Conservation (phyloP, 2,113 vertebrate genomes). For the Gallinago jamesoni region DNA sequence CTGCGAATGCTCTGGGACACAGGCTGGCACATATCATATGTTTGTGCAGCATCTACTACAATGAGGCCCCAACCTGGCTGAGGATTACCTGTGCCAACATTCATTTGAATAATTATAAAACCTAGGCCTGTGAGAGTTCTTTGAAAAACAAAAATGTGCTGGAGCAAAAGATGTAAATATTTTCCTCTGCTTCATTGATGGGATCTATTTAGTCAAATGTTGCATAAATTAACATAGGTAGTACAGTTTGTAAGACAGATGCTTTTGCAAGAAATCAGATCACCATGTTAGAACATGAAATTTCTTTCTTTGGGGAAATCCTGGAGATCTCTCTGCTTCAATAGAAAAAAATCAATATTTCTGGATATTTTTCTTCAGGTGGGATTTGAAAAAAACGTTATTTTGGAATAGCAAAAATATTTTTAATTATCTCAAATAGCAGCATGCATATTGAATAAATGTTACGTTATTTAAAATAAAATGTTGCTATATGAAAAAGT, state of each 20-base stretch:
- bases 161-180: neutral
- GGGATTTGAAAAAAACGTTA: neutral
- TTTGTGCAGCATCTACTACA: neutral
- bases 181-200: neutral
- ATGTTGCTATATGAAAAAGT: neutral
- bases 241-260: neutral
- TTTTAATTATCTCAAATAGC: neutral
- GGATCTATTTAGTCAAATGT: neutral
- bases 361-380: neutral
- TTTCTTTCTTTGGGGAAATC: neutral
- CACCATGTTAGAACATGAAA: neutral
- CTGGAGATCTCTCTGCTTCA: neutral
- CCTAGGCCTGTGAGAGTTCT: neutral
- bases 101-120: neutral
- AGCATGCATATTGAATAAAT: neutral
- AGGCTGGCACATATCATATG: neutral
- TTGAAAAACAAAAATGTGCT: neutral
- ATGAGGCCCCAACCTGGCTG: neutral
- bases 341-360: neutral
- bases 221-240: conserved; percentile 1
- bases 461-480: neutral
- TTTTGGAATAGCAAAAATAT: neutral
- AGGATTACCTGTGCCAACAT: neutral
- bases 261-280: neutral
- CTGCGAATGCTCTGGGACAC: neutral